Conservation (phyloP, 2,113 vertebrate genomes). For the Cyphotilapia sp. region DNA sequence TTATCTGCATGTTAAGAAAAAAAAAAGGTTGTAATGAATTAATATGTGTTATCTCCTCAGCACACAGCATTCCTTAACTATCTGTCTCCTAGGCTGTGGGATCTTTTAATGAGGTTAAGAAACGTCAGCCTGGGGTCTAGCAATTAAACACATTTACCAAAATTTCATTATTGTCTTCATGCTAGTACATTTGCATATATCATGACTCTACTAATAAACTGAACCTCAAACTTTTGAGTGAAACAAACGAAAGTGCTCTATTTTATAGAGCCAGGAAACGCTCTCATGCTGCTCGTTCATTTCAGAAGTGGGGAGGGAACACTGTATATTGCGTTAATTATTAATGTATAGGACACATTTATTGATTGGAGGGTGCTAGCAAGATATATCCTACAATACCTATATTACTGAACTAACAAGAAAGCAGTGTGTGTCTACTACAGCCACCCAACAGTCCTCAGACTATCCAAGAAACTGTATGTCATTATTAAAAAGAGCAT, state of each 20-base stretch:
- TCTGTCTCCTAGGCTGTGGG: neutral
- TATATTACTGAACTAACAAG: neutral
- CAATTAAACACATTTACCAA: neutral
- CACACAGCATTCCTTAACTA: neutral
- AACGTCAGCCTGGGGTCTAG: neutral
- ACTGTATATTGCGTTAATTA: neutral
- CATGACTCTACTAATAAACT: neutral
- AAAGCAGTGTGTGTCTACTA: neutral
- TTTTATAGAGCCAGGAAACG: neutral
- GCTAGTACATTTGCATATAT: neutral
- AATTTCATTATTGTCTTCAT: neutral
- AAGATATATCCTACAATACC: neutral
- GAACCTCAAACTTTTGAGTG: neutral
- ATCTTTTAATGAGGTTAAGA: neutral
- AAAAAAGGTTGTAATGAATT: neutral
- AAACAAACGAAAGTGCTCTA: accelerated
- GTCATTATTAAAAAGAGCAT: neutral
- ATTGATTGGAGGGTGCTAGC: neutral
- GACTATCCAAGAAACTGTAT: neutral
- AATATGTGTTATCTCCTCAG: neutral
- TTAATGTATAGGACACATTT: neutral
- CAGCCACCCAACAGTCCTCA: neutral
- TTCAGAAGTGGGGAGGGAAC: neutral
- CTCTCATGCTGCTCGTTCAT: neutral
- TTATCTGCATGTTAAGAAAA: neutral